A percentile compares a stretch with the other conserved stretches of the same genome.
Conservation (phyloP, 2,888 invertebrate genomes). For the Dicyrtoma fusca region DNA sequence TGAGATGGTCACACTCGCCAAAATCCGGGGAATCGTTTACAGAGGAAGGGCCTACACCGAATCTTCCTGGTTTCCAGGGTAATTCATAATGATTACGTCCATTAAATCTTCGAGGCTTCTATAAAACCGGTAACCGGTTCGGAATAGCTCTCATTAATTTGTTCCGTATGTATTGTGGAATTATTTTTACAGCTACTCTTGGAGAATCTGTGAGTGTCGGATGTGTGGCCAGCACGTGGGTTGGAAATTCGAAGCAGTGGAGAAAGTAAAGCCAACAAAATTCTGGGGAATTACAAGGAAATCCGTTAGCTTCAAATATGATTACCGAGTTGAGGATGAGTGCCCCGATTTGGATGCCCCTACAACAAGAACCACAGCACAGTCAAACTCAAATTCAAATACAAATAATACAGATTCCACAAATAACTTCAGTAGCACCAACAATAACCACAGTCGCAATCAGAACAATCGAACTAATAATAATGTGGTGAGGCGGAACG, state of each 20-base stretch:
- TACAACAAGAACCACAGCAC: neutral
- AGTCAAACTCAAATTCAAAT: neutral
- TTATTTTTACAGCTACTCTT: conserved; percentile 71
- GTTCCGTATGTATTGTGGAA: too few species aligned
- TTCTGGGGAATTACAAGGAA: conserved; percentile 75
- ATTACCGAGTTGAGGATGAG: conserved; percentile 29
- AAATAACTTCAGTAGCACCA: neutral
- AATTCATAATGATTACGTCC: conserved; percentile 50
- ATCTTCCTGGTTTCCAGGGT: conserved; percentile 86
- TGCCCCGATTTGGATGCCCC: conserved; percentile 21
- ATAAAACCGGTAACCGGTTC: neutral
- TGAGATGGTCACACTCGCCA: conserved; percentile 74
- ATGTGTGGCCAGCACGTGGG: conserved; percentile 73
- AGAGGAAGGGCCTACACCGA: conserved; percentile 66
- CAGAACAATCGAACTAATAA: too few species aligned
- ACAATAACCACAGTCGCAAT: neutral
- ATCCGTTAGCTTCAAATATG: conserved; percentile 59
- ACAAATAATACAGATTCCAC: neutral
- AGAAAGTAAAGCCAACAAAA: conserved; percentile 67
- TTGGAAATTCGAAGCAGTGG: conserved; percentile 75
- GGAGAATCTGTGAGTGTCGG: conserved; percentile 75
- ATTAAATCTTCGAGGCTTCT: neutral
- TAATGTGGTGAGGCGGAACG: too few species aligned
- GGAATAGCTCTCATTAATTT: neutral
- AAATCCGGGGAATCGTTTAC: conserved; percentile 62